phyloP scores from a whole-genome alignment of 2,113 vertebrate species.

The Notechis scutatus region DNA sequence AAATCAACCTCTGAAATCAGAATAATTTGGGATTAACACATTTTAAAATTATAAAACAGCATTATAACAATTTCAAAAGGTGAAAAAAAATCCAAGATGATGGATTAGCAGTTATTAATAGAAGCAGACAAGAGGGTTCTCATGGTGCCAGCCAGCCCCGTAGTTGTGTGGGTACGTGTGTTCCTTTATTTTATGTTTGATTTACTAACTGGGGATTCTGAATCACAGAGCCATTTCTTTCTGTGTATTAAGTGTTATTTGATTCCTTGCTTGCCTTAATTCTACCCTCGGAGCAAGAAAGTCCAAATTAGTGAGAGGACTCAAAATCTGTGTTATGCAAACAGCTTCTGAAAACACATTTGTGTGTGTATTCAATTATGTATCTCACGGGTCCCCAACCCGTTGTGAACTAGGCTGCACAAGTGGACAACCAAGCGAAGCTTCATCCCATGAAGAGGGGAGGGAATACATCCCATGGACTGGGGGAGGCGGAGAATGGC shows the following conservation, averaged over 20 bases:
- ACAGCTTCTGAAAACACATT: not conserved
- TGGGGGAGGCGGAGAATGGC: no score
- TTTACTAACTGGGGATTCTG: not conserved
- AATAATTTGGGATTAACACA: not conserved
- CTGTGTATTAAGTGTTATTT: not conserved
- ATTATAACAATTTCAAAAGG: not conserved
- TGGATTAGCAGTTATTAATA: not conserved
- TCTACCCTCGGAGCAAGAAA: not conserved
- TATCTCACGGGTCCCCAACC: not conserved
- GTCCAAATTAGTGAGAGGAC: not conserved
- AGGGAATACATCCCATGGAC: no score
- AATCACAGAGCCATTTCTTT: not conserved
- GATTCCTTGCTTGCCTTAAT: not conserved
- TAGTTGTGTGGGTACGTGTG: not conserved
- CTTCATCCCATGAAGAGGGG: not conserved
- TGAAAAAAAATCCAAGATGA: not conserved
- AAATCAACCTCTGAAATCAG: not conserved
- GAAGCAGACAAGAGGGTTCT: not conserved
- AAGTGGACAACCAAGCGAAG: not conserved
- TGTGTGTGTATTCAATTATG: not conserved
- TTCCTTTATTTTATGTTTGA: not conserved
- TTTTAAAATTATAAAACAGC: not conserved
- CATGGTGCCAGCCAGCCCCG: no score
- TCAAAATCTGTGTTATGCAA: not conserved
- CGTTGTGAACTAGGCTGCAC: not conserved